Percentiles rank a stretch among this genome's conserved stretches.
Evolutionary conservation across 2,113 vertebrate species (phyloP).

Genomic region (Pedionomus torquatus): DNA sequence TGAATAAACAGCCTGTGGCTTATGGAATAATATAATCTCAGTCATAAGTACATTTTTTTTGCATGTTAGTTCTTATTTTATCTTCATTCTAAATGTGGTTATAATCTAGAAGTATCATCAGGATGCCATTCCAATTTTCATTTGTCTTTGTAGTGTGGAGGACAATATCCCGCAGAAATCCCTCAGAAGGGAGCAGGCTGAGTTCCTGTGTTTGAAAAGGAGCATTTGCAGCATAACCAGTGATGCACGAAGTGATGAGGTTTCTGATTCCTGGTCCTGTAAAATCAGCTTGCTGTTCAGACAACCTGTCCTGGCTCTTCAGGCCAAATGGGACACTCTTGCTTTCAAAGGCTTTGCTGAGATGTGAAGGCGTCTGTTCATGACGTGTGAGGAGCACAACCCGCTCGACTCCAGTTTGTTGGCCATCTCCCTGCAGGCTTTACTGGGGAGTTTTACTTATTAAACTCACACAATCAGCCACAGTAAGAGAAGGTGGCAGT

Average conservation of each 20-base stretch:
- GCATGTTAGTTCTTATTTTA: neutral
- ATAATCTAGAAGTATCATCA: neutral
- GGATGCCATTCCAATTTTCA: neutral
- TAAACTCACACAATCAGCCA: neutral
- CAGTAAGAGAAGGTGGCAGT: neutral
- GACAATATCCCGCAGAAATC: neutral
- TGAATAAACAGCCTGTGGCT: neutral
- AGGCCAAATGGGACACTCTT: neutral
- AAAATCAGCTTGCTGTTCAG: neutral
- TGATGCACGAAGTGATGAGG: neutral
- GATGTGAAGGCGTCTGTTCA: neutral
- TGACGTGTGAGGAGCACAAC: neutral
- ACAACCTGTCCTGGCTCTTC: neutral
- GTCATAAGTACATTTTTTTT: neutral
- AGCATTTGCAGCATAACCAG: neutral
- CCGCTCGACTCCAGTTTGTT: neutral
- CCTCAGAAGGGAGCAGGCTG: neutral
- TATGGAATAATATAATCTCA: neutral
- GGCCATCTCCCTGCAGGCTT: neutral
- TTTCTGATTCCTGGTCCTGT: neutral
- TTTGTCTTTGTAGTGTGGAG: neutral
- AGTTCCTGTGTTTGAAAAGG: neutral
- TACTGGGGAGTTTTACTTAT: neutral
- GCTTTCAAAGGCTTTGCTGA: neutral
- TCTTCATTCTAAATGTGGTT: neutral